Conservation (phyloP, 2,888 invertebrate species). For the Andrena haemorrhoa region DNA sequence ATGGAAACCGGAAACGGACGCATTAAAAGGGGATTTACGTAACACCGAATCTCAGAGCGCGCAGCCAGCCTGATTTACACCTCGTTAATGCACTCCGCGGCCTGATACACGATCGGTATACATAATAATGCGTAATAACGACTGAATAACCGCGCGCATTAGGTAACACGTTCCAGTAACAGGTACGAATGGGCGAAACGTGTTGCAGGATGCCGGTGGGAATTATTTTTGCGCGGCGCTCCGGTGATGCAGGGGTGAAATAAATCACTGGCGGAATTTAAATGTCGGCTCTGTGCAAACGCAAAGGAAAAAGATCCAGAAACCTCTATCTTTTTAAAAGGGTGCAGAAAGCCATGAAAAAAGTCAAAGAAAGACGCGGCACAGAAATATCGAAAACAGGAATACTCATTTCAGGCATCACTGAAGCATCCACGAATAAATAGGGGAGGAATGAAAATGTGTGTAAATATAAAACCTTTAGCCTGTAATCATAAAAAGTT, state of each 20-base stretch:
- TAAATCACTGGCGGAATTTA: constrained; percentile 2
- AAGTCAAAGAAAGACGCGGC: background rate
- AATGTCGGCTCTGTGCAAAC: background rate
- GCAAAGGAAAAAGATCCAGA: background rate
- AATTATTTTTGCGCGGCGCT: background rate
- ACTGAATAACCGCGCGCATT: background rate
- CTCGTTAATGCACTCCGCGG: background rate
- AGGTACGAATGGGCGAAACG: background rate
- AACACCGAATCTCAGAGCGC: background rate
- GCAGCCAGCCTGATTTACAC: constrained; percentile 1
- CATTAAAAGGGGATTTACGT: constrained; percentile 14
- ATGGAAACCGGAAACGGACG: constrained; percentile 7
- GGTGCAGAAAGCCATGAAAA: background rate
- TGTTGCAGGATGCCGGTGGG: background rate
- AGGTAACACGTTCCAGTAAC: background rate
- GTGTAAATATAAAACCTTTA: no score
- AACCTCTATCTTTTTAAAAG: background rate
- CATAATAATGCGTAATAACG: constrained; percentile 9
- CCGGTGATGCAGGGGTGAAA: background rate
- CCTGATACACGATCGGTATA: background rate
- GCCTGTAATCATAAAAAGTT: no score
- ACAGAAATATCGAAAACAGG: no score
- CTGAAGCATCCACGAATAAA: no score
- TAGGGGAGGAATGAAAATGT: no score
- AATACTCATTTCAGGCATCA: no score